Evolutionary conservation across 2,797 vertebrate genomes (phyloP).

Genomic region (Rhyacichthys aspro): DNA sequence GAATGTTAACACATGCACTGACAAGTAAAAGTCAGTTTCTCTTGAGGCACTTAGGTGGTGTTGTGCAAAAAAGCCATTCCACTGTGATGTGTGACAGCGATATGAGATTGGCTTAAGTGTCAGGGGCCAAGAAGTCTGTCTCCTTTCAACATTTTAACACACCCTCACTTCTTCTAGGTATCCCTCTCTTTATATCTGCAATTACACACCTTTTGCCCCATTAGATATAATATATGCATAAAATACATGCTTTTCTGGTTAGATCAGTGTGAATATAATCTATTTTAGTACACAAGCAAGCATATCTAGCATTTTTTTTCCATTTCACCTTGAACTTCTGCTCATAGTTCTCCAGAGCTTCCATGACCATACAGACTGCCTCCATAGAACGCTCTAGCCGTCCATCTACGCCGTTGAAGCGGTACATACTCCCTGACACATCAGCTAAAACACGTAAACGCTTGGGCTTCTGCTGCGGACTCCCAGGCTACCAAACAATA

Average conservation of each 20-base stretch:
- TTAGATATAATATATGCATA: no score
- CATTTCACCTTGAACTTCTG: conserved; percentile 93
- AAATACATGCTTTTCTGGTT: no score
- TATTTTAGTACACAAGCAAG: no score
- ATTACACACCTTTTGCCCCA: no score
- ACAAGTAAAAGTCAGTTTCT: conserved; percentile 14
- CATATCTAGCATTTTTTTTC: not conserved
- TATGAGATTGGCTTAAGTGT: conserved; percentile 52
- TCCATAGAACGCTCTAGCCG: conserved; percentile 97
- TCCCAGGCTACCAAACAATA: conserved; percentile 84
- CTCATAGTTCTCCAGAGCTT: conserved; percentile 95
- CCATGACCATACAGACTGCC: conserved; percentile 97
- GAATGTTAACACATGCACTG: conserved; percentile 9
- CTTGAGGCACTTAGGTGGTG: conserved; percentile 36
- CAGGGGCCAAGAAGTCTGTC: conserved; percentile 71
- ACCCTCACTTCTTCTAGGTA: not conserved
- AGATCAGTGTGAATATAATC: no score
- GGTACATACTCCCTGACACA: conserved; percentile 98
- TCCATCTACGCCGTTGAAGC: conserved; percentile 94
- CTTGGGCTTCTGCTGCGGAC: conserved; percentile 94
- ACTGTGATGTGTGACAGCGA: conserved; percentile 28
- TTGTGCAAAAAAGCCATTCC: conserved; percentile 30
- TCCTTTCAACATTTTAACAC: conserved; percentile 19
- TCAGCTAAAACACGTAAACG: conserved; percentile 90
- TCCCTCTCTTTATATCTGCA: not conserved